Percentiles rank a stretch among this genome's conserved stretches.
phyloP scores from a whole-genome alignment of 2,888 invertebrate species.

The Drosophila planitibia region DNA sequence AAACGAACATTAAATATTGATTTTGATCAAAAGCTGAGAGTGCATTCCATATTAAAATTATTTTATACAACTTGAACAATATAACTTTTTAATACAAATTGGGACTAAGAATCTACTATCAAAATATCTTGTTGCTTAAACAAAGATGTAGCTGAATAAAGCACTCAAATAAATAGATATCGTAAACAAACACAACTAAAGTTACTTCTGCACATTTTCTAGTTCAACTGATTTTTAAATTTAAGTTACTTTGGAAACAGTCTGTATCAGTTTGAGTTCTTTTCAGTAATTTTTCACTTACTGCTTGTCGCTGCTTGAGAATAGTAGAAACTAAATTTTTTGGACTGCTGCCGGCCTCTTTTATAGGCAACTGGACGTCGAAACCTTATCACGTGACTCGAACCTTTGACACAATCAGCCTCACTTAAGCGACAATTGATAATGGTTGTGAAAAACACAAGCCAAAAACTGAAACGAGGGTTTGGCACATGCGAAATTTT shows the following conservation, averaged over 20 bases:
- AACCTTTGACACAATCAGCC: conserved; percentile 72
- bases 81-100: neutral
- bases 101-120: neutral
- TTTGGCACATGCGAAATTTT: conserved; percentile 53
- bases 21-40: neutral
- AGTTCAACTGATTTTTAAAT: neutral
- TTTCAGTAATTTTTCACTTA: conserved; percentile 41
- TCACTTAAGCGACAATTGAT: conserved; percentile 52
- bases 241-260: neutral
- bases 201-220: neutral
- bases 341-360: conserved; percentile 37
- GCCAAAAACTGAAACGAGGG: conserved; percentile 35
- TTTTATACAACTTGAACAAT: neutral
- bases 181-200: neutral
- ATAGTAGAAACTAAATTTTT: conserved; percentile 55
- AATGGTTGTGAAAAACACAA: conserved; percentile 30
- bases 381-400: conserved; percentile 47
- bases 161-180: neutral
- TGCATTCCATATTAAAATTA: neutral
- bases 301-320: conserved; percentile 39
- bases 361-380: conserved; percentile 47
- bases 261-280: neutral
- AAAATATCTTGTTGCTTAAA: neutral
- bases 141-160: neutral
- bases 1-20: neutral